phyloP scores from a whole-genome alignment of 2,888 invertebrate species.

The Drosophila mimica region DNA sequence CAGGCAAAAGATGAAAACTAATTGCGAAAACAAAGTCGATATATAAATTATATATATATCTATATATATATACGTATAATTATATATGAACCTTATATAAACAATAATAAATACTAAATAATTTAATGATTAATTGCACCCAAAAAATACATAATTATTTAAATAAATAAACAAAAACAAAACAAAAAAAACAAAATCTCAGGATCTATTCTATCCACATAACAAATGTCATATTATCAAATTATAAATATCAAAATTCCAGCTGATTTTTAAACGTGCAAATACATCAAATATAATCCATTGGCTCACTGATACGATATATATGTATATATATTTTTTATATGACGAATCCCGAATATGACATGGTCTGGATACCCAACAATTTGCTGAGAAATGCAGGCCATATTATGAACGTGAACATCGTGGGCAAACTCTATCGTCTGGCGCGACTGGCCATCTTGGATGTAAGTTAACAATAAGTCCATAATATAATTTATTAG shows the following conservation, averaged over 20 bases:
- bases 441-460: conserved; percentile 35
- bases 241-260: conserved; percentile 30
- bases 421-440: conserved; percentile 35
- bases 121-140: conserved; percentile 84
- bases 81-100: conserved; percentile 82
- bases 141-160: conserved; percentile 82
- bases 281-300: conserved; percentile 1
- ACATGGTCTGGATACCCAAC: conserved; percentile 48
- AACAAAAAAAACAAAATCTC: conserved; percentile 16
- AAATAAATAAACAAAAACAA: conserved; percentile 74
- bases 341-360: conserved; percentile 49
- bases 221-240: background rate
- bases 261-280: conserved; percentile 12
- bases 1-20: conserved; percentile 22
- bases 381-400: conserved; percentile 15
- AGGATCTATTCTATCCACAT: background rate
- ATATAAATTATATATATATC: conserved; percentile 62
- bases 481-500: background rate
- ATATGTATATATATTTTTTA: conserved; percentile 26
- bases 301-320: background rate
- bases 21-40: conserved; percentile 54
- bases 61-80: conserved; percentile 55
- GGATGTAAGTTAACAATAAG: conserved; percentile 45
- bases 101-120: conserved; percentile 83
- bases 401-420: conserved; percentile 36